Conservation (phyloP, 2,888 invertebrate species). For the Escarpia spicata region DNA sequence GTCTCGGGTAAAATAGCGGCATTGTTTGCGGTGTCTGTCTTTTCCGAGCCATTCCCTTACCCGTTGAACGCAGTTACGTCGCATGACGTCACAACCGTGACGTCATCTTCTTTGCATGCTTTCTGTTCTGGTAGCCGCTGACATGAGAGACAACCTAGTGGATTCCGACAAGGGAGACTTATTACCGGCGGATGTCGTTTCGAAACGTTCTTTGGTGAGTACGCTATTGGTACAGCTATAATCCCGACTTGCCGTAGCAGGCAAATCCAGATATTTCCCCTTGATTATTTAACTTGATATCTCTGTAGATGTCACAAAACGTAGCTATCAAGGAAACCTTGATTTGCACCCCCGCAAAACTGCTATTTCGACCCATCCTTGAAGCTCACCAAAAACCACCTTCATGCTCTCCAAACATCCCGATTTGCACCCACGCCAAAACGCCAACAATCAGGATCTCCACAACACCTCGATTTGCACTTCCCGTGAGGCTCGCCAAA, state of each 20-base stretch:
- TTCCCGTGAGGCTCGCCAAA: too few species aligned
- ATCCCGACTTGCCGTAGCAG: background rate
- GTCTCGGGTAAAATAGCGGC: background rate
- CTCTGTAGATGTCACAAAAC: too few species aligned
- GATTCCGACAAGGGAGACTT: background rate
- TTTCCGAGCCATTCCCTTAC: background rate
- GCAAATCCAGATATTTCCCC: too few species aligned
- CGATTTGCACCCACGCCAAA: too few species aligned
- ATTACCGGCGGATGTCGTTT: background rate
- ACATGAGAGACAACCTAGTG: background rate
- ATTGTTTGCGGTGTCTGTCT: background rate
- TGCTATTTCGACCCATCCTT: too few species aligned
- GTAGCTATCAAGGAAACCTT: too few species aligned
- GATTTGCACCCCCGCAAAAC: too few species aligned
- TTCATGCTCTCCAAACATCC: too few species aligned
- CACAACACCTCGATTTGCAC: too few species aligned
- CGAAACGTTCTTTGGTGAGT: background rate
- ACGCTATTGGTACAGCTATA: background rate
- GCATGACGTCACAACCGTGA: conserved; percentile 12
- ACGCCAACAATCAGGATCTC: too few species aligned
- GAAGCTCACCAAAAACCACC: too few species aligned
- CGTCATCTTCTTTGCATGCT: background rate
- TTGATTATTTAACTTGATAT: too few species aligned
- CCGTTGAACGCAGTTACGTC: background rate
- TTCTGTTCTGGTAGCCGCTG: background rate